Percentiles rank a stretch among this genome's conserved stretches.
phyloP scores from a whole-genome alignment of 35 echinoderm and acorn worm genomes.

The Antedon bifida region DNA sequence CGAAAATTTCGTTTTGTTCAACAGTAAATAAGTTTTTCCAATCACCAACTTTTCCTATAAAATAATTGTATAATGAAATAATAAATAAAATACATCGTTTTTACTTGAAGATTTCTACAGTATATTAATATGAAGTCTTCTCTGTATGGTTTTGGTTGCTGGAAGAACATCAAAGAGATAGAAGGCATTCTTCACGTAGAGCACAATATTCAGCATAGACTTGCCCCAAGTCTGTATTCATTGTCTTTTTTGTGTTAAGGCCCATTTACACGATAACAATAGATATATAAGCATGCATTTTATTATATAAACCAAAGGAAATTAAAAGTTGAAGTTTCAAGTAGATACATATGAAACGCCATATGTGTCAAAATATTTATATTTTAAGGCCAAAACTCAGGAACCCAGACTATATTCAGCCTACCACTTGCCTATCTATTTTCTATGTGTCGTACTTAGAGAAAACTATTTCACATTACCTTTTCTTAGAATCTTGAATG shows the following conservation, averaged over 20 bases:
- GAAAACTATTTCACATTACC: background rate
- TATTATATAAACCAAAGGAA: no score
- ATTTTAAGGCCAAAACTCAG: no score
- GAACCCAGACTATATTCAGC: no score
- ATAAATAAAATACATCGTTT: background rate
- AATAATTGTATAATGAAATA: background rate
- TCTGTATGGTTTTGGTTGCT: background rate
- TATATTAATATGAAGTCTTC: no score
- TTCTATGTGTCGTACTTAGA: no score
- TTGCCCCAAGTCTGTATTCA: background rate
- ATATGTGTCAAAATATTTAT: no score
- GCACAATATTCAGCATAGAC: constrained; percentile 8
- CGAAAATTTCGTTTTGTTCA: constrained; percentile 24
- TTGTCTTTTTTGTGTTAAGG: no score
- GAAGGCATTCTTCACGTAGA: background rate
- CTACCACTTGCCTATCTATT: no score
- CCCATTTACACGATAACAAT: no score
- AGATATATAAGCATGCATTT: no score
- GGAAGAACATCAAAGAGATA: background rate
- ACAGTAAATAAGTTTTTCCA: constrained; percentile 35
- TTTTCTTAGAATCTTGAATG: background rate
- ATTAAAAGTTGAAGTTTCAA: no score
- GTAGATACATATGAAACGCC: no score
- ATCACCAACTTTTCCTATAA: constrained; percentile 30
- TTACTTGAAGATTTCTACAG: background rate